phyloP scores from a whole-genome alignment of 1,140 invertebrate species.

The Rhizoglyphus robini region DNA sequence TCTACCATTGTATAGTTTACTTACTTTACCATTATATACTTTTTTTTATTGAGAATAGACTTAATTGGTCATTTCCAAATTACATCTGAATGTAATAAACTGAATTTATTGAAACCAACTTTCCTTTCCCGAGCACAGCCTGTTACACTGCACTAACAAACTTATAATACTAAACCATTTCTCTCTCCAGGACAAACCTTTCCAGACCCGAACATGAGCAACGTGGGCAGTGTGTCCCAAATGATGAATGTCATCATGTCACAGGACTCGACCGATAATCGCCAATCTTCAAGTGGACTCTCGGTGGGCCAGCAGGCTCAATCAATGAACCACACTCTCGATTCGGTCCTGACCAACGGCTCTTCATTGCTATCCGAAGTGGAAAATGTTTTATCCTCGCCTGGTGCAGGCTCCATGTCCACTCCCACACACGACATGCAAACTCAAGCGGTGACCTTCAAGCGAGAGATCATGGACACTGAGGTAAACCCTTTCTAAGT shows the following conservation, averaged over 20 bases:
- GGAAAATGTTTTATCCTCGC: not conserved
- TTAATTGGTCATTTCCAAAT: too few relatives aligned
- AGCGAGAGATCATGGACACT: slow-evolving; percentile 10
- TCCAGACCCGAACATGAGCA: slow-evolving; percentile 15
- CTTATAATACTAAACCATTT: too few relatives aligned
- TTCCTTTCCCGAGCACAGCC: too few relatives aligned
- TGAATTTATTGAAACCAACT: too few relatives aligned
- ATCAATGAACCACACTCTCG: not conserved
- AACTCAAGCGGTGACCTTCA: not conserved
- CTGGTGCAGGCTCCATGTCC: not conserved
- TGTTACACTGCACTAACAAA: too few relatives aligned
- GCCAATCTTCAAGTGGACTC: slow-evolving; percentile 1
- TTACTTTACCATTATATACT: too few relatives aligned
- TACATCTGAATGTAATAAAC: too few relatives aligned
- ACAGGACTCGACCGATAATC: not conserved
- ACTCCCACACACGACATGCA: slow-evolving; percentile 6
- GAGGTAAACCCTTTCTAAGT: slow-evolving; percentile 8
- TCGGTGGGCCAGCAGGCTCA: not conserved
- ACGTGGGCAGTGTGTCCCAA: slow-evolving; percentile 12
- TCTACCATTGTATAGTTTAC: too few relatives aligned
- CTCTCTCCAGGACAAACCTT: slow-evolving; percentile 21
- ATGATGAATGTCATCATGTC: slow-evolving; percentile 17
- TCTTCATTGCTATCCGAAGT: not conserved
- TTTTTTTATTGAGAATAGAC: too few relatives aligned
- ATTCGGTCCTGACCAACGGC: not conserved